These are phyloP conservation scores for Sebastes hubbsi DNA, from an alignment of 2,797 vertebrate species.

Conservation along the genomic window DNA sequence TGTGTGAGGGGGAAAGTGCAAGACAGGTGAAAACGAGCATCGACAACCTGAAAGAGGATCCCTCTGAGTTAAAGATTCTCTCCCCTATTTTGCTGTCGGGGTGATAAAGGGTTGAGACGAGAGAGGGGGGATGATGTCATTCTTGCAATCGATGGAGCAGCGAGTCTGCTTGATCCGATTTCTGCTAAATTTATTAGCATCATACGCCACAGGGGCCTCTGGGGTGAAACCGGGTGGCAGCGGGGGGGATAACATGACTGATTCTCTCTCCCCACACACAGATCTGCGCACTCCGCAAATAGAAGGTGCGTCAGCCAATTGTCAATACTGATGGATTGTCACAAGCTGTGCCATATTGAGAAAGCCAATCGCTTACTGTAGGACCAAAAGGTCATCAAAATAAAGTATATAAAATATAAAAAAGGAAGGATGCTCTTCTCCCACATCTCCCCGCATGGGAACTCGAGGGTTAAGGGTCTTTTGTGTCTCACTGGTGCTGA, in stretches of 20 bases:
- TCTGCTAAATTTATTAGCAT: constrained; percentile 69
- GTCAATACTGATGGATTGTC: constrained; percentile 16
- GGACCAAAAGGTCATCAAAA: background rate
- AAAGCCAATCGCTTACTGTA: constrained; percentile 7
- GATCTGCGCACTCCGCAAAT: constrained; percentile 23
- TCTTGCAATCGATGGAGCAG: constrained; percentile 62
- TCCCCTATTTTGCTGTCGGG: constrained; percentile 11
- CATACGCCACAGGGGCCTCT: constrained; percentile 53
- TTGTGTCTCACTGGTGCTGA: constrained; percentile 25
- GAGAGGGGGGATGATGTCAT: constrained; percentile 71
- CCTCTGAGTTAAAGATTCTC: constrained; percentile 42
- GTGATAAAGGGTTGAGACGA: constrained; percentile 14
- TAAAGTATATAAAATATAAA: background rate
- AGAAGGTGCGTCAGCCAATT: constrained; percentile 8
- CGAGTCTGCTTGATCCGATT: constrained; percentile 70
- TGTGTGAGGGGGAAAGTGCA: background rate
- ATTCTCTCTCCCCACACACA: constrained; percentile 19
- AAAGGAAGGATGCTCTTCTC: background rate
- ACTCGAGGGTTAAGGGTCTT: constrained; percentile 11
- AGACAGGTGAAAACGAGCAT: constrained; percentile 36
- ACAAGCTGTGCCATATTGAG: background rate
- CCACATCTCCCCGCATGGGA: background rate
- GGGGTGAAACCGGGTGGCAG: constrained; percentile 48
- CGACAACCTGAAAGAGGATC: constrained; percentile 69
- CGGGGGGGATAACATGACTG: constrained; percentile 22